Conservation (phyloP, 2,113 vertebrate species). For the Nematolebias whitei region DNA sequence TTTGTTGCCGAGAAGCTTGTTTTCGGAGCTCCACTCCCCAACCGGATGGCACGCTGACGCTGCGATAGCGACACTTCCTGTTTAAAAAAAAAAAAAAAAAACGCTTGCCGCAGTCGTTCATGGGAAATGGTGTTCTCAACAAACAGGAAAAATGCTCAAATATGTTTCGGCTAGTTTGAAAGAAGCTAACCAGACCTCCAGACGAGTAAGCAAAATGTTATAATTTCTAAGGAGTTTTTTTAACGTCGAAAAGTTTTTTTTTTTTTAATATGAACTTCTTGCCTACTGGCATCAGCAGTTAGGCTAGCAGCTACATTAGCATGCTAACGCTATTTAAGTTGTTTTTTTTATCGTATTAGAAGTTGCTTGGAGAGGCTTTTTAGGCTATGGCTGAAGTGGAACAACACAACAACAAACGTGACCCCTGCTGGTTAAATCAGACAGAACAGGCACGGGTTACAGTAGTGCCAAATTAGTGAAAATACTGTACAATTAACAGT, state of each 20-base stretch:
- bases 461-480: too few relatives aligned
- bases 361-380: too few relatives aligned
- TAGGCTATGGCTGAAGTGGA: too few relatives aligned
- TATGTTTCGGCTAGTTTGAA: fast-evolving
- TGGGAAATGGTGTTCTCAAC: constrained; percentile 70
- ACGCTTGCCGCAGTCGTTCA: constrained; percentile 12
- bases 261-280: neutral
- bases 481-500: too few relatives aligned
- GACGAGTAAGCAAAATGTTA: fast-evolving
- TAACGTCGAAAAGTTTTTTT: neutral
- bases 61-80: constrained; percentile 70
- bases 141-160: neutral
- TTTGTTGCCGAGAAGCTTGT: constrained; percentile 11
- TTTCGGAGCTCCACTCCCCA: constrained; percentile 47
- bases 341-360: constrained; percentile 16
- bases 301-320: constrained; percentile 8
- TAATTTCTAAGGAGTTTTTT: neutral
- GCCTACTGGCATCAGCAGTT: neutral
- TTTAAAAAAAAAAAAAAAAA: constrained; percentile 47
- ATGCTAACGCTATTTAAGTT: constrained; percentile 26
- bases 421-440: too few relatives aligned
- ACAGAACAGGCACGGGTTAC: too few relatives aligned
- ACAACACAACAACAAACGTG: too few relatives aligned
- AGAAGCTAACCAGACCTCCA: too few relatives aligned
- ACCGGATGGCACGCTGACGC: constrained; percentile 70